Percentiles rank a stretch among this genome's conserved stretches.
Conservation (phyloP, 2,797 vertebrate species). For the Remorina albescens region DNA sequence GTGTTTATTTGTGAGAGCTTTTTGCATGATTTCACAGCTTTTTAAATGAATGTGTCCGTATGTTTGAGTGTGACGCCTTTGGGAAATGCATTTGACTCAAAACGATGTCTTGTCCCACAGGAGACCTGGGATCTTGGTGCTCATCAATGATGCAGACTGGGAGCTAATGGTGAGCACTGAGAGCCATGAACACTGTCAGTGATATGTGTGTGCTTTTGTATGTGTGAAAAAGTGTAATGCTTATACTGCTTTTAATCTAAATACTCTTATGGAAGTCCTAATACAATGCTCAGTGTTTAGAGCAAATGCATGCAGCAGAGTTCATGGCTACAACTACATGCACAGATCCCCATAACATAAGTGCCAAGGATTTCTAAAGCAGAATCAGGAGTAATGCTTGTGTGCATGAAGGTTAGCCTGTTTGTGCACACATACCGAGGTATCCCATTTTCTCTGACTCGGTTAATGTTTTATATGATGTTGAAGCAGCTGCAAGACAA, state of each 20-base stretch:
- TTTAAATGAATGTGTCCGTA: neutral
- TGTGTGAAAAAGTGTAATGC: neutral
- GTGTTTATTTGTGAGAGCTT: neutral
- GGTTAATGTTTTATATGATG: conserved; percentile 54
- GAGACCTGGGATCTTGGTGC: conserved; percentile 97
- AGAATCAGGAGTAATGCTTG: neutral
- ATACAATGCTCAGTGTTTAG: neutral
- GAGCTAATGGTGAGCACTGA: conserved; percentile 94
- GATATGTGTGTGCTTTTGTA: neutral
- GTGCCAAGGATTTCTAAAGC: conserved; percentile 15
- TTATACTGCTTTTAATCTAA: neutral
- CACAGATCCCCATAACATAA: neutral
- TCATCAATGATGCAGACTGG: conserved; percentile 98
- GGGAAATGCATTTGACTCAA: conserved; percentile 50
- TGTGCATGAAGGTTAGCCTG: conserved; percentile 36
- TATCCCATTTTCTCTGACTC: conserved; percentile 41
- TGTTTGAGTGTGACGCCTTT: conserved; percentile 16
- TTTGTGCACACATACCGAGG: conserved; percentile 8
- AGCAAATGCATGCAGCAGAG: neutral
- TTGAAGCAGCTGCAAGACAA: conserved; percentile 40
- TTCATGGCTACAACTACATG: neutral
- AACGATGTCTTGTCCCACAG: conserved; percentile 79
- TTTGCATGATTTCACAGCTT: neutral
- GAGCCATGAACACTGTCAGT: conserved; percentile 58
- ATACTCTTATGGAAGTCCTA: neutral